Conservation (phyloP, 2,888 invertebrate genomes). For the Beris morrisii region DNA sequence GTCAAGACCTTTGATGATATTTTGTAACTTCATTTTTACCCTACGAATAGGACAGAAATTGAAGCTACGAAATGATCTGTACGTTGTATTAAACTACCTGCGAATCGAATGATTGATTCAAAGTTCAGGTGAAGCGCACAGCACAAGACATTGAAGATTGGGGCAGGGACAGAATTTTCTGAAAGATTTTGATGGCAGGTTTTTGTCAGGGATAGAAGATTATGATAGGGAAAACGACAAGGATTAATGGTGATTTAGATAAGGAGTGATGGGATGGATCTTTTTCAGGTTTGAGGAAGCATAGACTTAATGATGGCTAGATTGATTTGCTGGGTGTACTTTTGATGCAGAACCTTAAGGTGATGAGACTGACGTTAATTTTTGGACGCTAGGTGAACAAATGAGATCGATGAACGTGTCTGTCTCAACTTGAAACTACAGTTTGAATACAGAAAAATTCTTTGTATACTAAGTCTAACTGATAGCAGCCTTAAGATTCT, state of each 20-base stretch:
- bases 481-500: no score
- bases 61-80: no score
- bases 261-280: constrained; percentile 3
- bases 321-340: neutral
- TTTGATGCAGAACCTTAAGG: neutral
- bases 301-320: no score
- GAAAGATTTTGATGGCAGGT: neutral
- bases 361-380: no score
- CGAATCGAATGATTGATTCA: constrained; percentile 19
- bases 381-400: no score
- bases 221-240: constrained; percentile 23
- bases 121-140: neutral
- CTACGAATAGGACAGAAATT: no score
- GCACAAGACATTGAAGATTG: constrained; percentile 19
- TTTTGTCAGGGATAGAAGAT: constrained; percentile 18
- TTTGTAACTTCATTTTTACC: no score
- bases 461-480: no score
- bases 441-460: no score
- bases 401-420: no score
- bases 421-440: no score
- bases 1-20: neutral
- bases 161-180: constrained; percentile 6
- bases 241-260: constrained; percentile 17
- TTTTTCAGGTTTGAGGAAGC: neutral
- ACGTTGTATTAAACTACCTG: no score